Evolutionary conservation across 1,140 invertebrate genomes (phyloP), one percentile per base, ranked within the genome.

Genomic region (Planococcus citri): DNA sequence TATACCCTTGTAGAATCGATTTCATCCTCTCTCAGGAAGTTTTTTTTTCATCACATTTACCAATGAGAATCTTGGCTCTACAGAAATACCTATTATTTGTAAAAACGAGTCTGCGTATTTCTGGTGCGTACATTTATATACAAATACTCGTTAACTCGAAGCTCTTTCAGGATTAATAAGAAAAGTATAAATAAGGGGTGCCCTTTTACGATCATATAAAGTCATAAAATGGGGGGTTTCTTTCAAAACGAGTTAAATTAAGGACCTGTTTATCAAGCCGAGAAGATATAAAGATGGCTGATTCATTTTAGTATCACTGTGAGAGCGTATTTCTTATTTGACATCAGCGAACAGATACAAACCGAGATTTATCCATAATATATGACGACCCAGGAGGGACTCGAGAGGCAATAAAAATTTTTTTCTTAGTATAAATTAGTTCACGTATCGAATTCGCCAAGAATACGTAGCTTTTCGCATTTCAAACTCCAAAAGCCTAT

Each of bases 231-330:
- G 25, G 60, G 60, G 60, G 21, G 3, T 25, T 27, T 25, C 17
- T n/a, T 58, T 58, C 17, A 4, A 9, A 64, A 64, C 24, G 22
- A 27, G 20, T 25, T 64, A 64, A 64, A 64, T 64, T 64, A 64
- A 64, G 25, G 60, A 64, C 60, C 60, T 64, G 60, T 64, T 64
- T 64, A 64, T 64, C 60, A 22, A 64, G 22, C 21, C 20, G 17
- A 64, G 60, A 27, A 27, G 10, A 25, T 9, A 27, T 64, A 64
- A 64, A 64, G 25, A 64, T 64, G 60, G 60, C 60, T 64, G 60
- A 64, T 25, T 64, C 60, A 25, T 27, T 24, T 64, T 64, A 64
- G 60, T 25, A 64, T 25, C 60, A 20, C 17, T n/a, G n/a, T n/a
- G n/a, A n/a, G n/a, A 17, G 12, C 17, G 41, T 51, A 51, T 51